Base-by-base conservation (phyloP, 2,113 vertebrate species). In the Electrona antarctica region DNA sequence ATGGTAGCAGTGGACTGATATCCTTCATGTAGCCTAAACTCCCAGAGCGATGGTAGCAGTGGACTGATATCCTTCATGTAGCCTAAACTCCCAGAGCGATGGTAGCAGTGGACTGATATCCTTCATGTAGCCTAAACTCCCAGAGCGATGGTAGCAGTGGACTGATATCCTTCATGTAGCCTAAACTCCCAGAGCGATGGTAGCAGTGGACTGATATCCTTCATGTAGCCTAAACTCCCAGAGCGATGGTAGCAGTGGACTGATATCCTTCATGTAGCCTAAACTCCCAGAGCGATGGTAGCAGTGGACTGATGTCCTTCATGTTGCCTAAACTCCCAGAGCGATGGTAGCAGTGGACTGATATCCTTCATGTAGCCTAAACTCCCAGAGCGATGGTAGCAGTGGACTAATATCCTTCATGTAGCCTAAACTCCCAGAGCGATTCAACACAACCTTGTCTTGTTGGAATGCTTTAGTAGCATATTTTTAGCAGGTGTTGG, bases 371-470 rank as follows among this genome's bases (percentile, higher is more conserved):
- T 66, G 55, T 51, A 29, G 15, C 49, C 61, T n/a, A n/a, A n/a
- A n/a, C n/a, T n/a, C n/a, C n/a, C n/a, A n/a, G n/a, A n/a, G n/a
- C n/a, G n/a, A n/a, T n/a, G n/a, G n/a, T n/a, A n/a, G n/a, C n/a
- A n/a, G n/a, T n/a, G n/a, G n/a, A n/a, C n/a, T n/a, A n/a, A n/a
- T n/a, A n/a, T n/a, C 45, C 64, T 69, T 79, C 51, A 68, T 66
- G 55, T 51, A 29, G 14, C 49, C 61, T 49, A 47, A 41, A 54
- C 65, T 71, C 60, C 61, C 65, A 62, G 9, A 10, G 54, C 58
- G 69, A 8, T 74, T 74, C 51, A 48, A 58, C 54, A 29, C 61
- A 79, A 85, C 85, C 84, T 88, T 86, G 71, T 71, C 21, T 66
- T 41, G 41, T 41, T 41, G 3, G 33, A 41, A 59, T 83, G 79